A percentile compares a stretch with the other conserved stretches of the same genome.
Evolutionary conservation across 2,797 vertebrate species (phyloP).

Genomic region (Anguilla megastoma): DNA sequence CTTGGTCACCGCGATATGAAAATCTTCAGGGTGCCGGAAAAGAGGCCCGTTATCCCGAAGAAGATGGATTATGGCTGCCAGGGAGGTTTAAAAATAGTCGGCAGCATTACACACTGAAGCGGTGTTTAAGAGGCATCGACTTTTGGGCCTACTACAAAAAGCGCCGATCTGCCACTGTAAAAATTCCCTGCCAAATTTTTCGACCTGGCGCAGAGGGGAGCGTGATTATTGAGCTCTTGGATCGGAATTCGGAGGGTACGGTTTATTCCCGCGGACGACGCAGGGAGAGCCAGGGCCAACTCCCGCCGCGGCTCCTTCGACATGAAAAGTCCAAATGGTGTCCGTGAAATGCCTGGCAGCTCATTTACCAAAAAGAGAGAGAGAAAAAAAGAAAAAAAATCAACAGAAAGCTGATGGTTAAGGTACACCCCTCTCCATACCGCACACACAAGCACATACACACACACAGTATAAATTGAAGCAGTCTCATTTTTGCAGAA

Average conservation of each 20-base stretch:
- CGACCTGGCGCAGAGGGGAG: conserved; percentile 8
- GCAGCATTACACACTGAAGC: conserved; percentile 25
- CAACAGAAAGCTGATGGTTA: neutral
- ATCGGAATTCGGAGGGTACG: neutral
- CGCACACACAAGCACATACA: no score
- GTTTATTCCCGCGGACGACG: neutral
- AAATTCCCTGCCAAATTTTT: conserved; percentile 22
- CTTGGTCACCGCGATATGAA: conserved; percentile 65
- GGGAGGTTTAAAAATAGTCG: conserved; percentile 70
- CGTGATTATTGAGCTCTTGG: neutral
- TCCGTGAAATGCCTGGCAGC: neutral
- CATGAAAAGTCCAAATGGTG: neutral
- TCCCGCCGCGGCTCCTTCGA: neutral
- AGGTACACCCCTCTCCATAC: neutral
- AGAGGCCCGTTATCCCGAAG: conserved; percentile 56
- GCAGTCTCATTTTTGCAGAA: neutral
- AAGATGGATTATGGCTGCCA: conserved; percentile 70
- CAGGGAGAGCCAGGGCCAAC: neutral
- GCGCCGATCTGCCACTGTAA: conserved; percentile 61
- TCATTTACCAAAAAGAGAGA: neutral
- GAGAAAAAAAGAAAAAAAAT: neutral
- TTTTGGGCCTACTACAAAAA: conserved; percentile 67
- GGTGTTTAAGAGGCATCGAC: conserved; percentile 58
- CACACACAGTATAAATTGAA: neutral
- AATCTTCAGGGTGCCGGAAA: conserved; percentile 56